Conservation (phyloP, 2,888 invertebrate genomes). For the Melinaea menophilus region DNA sequence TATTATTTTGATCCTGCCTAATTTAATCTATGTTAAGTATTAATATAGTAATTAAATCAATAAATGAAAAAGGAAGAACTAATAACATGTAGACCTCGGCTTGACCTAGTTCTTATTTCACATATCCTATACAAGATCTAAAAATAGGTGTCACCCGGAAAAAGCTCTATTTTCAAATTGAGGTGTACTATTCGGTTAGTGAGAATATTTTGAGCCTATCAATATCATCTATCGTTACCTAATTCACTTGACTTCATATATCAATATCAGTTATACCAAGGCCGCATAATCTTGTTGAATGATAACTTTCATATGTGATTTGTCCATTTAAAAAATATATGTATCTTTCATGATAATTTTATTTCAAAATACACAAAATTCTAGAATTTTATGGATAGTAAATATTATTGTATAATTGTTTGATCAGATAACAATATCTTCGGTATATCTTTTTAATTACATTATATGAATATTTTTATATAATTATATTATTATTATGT, state of each 20-base stretch:
- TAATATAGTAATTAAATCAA: slow-evolving; percentile 3
- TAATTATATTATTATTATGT: too few species aligned
- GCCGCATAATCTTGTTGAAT: slow-evolving; percentile 41
- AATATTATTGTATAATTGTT: too few species aligned
- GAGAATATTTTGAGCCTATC: slow-evolving; percentile 7
- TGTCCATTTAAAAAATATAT: slow-evolving; percentile 14
- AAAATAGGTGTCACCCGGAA: slow-evolving; percentile 55
- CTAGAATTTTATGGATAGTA: too few species aligned
- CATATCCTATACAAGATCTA: slow-evolving; percentile 64
- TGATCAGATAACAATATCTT: too few species aligned
- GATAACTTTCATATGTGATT: slow-evolving; percentile 15
- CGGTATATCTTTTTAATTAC: too few species aligned
- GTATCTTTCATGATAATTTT: not conserved
- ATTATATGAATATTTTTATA: too few species aligned
- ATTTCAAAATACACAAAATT: not conserved
- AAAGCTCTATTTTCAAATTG: slow-evolving; percentile 46
- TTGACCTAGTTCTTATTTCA: slow-evolving; percentile 58
- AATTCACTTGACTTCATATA: slow-evolving; percentile 22
- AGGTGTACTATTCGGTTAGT: slow-evolving; percentile 20
- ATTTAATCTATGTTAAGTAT: not conserved
- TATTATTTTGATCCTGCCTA: slow-evolving; percentile 9
- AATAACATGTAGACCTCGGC: slow-evolving; percentile 50
- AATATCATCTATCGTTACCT: not conserved
- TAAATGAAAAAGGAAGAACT: not conserved
- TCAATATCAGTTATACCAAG: slow-evolving; percentile 43